These are phyloP conservation scores for Hippocampus kuda DNA, from an alignment of 2,797 vertebrate genomes.

Conservation along the genomic window DNA sequence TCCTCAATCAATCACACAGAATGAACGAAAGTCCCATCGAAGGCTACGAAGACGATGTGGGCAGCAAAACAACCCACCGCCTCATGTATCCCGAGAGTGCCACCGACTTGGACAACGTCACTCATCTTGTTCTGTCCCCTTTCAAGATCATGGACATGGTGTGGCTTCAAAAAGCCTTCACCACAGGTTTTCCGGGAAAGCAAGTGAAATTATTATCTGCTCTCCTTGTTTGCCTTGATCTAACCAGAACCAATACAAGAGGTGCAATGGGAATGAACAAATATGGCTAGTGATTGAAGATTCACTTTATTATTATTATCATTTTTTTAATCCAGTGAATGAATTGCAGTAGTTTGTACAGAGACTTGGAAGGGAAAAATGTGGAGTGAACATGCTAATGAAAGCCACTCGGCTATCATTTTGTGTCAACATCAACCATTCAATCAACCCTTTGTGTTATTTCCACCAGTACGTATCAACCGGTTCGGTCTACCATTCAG, in stretches of 20 bases:
- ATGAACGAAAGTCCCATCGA: constrained; percentile 1
- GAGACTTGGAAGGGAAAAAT: too few relatives aligned
- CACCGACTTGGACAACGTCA: constrained; percentile 12
- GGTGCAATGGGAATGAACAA: too few relatives aligned
- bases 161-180: constrained; percentile 22
- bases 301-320: too few relatives aligned
- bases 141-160: constrained; percentile 36
- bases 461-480: not conserved
- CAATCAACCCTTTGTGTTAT: not conserved
- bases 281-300: too few relatives aligned
- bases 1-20: constrained; percentile 12
- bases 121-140: constrained; percentile 32
- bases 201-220: constrained; percentile 13
- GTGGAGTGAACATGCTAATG: not conserved
- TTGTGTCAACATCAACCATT: not conserved
- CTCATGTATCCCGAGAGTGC: constrained; percentile 42
- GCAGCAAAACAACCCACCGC: constrained; percentile 35
- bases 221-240: too few relatives aligned
- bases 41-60: constrained; percentile 41
- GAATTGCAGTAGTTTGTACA: too few relatives aligned
- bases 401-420: not conserved
- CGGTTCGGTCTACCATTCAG: not conserved
- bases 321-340: too few relatives aligned
- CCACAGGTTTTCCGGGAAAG: constrained; percentile 1
- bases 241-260: too few relatives aligned